Evolutionary conservation across 2,888 invertebrate species (phyloP).

Genomic region (Ophonus ardosiacus): DNA sequence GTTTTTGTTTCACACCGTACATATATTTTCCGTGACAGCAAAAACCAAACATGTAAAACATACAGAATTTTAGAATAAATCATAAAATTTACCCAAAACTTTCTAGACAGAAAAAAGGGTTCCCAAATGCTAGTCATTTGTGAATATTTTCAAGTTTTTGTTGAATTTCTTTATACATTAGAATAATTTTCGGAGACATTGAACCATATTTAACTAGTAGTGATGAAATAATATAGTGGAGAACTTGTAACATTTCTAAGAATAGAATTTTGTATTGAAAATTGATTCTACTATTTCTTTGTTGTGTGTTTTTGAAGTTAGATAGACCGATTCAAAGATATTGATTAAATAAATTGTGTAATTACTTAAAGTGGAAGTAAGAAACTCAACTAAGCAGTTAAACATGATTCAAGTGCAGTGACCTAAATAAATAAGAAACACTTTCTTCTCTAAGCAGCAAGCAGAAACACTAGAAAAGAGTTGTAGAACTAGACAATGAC

Average conservation of each 20-base stretch:
- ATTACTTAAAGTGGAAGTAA: slow-evolving; percentile 25
- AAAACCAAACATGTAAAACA: background rate
- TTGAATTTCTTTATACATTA: background rate
- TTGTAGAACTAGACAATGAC: background rate
- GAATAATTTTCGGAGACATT: background rate
- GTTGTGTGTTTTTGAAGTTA: background rate
- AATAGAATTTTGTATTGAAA: background rate
- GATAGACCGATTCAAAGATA: background rate
- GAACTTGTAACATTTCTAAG: background rate
- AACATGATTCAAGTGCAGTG: slow-evolving; percentile 10
- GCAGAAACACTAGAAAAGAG: background rate
- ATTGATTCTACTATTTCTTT: background rate
- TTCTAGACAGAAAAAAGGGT: background rate
- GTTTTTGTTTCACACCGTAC: slow-evolving; percentile 3
- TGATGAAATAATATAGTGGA: too few relatives aligned
- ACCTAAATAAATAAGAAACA: slow-evolving; percentile 47
- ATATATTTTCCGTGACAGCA: background rate
- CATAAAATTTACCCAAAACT: background rate
- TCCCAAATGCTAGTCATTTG: background rate
- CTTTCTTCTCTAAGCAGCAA: slow-evolving; percentile 14
- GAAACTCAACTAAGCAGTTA: background rate
- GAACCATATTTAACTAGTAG: too few relatives aligned
- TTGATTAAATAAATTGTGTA: slow-evolving; percentile 28
- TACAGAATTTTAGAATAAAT: slow-evolving; percentile 2
- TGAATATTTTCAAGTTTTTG: background rate